phyloP scores from a whole-genome alignment of 2,797 vertebrate genomes.

The Pseudochaenichthys georgianus region DNA sequence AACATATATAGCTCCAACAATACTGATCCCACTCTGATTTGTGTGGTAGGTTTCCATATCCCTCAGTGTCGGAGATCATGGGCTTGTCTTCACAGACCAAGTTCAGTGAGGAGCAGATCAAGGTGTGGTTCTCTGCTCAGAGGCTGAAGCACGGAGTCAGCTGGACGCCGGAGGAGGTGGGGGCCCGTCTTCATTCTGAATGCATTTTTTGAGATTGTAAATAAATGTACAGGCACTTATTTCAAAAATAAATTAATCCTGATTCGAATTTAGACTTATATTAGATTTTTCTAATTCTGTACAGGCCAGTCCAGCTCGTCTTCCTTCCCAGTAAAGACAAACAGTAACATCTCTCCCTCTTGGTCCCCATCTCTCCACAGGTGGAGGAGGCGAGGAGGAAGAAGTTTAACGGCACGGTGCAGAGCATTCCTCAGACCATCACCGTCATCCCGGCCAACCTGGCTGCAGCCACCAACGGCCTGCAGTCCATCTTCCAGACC shows the following conservation, averaged over 20 bases:
- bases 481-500: slow-evolving; percentile 96
- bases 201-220: neutral
- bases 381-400: slow-evolving; percentile 97
- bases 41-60: slow-evolving; percentile 90
- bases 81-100: slow-evolving; percentile 95
- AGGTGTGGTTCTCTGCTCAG: slow-evolving; percentile 99
- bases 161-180: slow-evolving; percentile 95
- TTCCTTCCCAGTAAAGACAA: too few species aligned
- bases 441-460: slow-evolving; percentile 97
- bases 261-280: too few species aligned
- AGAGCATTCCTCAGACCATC: slow-evolving; percentile 95
- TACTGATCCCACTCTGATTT: neutral
- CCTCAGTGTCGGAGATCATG: slow-evolving; percentile 93
- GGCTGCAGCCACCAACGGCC: slow-evolving; percentile 89
- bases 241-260: neutral
- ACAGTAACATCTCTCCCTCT: too few species aligned
- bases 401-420: slow-evolving; percentile 96
- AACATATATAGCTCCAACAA: too few species aligned
- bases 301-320: too few species aligned
- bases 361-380: slow-evolving; percentile 41
- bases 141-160: slow-evolving; percentile 97
- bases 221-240: neutral
- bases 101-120: slow-evolving; percentile 97
- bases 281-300: too few species aligned
- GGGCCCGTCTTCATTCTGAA: neutral